phyloP scores from a whole-genome alignment of 2,113 vertebrate species.

The Mungos mungo region DNA sequence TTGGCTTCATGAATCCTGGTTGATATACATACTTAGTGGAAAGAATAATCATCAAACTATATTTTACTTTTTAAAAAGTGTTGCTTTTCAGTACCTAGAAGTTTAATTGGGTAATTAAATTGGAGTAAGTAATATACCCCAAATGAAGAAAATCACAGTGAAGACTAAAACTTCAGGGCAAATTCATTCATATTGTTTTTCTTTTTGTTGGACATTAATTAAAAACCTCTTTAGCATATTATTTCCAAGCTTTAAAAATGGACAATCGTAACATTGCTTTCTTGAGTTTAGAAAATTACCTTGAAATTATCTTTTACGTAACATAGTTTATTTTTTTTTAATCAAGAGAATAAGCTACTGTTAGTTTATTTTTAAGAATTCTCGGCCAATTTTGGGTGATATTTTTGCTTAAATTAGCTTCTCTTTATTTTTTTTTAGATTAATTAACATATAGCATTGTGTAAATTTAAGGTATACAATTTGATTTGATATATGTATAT shows the following conservation, averaged over 20 bases:
- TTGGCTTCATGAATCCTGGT: neutral
- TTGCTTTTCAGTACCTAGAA: neutral
- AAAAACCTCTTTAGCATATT: neutral
- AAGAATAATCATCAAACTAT: neutral
- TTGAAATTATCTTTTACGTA: neutral
- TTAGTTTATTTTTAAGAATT: constrained; percentile 5
- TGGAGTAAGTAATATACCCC: neutral
- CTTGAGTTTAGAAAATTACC: neutral
- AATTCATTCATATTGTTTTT: neutral
- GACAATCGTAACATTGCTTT: neutral
- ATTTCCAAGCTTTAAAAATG: neutral
- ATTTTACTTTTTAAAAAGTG: neutral
- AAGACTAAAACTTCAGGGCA: neutral
- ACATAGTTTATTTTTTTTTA: neutral
- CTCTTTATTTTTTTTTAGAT: neutral
- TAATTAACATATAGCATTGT: neutral
- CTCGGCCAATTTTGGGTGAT: neutral
- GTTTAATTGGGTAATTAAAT: neutral
- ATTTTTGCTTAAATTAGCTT: neutral
- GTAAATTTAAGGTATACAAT: neutral
- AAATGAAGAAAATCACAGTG: neutral
- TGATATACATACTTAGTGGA: neutral
- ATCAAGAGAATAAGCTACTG: neutral
- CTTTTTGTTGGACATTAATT: neutral
- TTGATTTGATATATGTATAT: neutral